A percentile compares a stretch with the other conserved stretches of the same genome.
Conservation (phyloP, 2,888 invertebrate genomes). For the Aporophyla nigra region DNA sequence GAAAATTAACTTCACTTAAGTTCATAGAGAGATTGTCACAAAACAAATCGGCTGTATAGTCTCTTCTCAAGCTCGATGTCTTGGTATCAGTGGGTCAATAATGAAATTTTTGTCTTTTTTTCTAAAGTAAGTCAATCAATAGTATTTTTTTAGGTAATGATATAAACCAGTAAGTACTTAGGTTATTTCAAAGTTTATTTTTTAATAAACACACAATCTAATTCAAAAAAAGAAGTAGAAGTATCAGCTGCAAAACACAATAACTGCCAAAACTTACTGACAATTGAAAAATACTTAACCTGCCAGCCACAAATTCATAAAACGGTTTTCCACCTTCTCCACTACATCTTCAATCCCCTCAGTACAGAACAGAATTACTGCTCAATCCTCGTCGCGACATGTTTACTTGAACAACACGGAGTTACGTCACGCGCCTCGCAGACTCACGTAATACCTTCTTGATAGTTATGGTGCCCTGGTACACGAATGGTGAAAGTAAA, state of each 20-base stretch:
- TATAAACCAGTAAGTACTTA: background rate
- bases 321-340: background rate
- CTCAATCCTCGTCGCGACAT: constrained; percentile 48
- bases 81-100: background rate
- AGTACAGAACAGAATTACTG: constrained; percentile 50
- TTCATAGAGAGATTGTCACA: background rate
- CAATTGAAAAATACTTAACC: background rate
- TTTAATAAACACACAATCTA: too few relatives aligned
- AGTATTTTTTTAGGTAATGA: background rate
- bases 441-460: constrained; percentile 26
- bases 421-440: constrained; percentile 47
- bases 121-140: background rate
- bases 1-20: too few relatives aligned
- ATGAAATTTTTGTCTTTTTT: background rate
- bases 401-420: constrained; percentile 51
- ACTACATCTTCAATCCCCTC: constrained; percentile 17
- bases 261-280: background rate
- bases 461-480: constrained; percentile 24
- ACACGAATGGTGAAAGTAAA: constrained; percentile 8
- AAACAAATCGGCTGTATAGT: background rate
- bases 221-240: background rate
- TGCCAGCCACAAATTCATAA: background rate
- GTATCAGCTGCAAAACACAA: background rate
- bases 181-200: background rate
- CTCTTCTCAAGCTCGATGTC: background rate